Evolutionary conservation across 1,140 invertebrate genomes (phyloP).

Genomic region (Hermatobates lingyangjiaoensis): DNA sequence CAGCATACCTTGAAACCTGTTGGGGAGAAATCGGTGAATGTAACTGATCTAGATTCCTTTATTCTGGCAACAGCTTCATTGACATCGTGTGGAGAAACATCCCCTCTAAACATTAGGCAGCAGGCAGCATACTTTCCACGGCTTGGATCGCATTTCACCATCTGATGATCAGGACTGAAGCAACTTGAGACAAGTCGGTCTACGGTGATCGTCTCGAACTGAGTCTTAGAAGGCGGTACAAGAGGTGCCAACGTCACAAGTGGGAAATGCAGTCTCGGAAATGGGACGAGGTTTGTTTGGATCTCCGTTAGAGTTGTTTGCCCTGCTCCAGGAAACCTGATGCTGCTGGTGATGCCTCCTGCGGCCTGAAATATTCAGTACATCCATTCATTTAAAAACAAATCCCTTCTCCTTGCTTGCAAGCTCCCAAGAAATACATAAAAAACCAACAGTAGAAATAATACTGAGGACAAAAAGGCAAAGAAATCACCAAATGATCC

Average conservation of each 20-base stretch:
- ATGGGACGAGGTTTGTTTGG: constrained; percentile 44
- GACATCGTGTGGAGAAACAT: constrained; percentile 60
- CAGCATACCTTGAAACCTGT: constrained; percentile 55
- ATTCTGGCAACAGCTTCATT: constrained; percentile 69
- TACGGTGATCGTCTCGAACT: constrained; percentile 55
- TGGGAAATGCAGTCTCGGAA: constrained; percentile 38
- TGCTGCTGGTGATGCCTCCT: constrained; percentile 30
- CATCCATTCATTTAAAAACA: too few relatives aligned
- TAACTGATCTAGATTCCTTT: constrained; percentile 65
- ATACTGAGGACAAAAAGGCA: too few relatives aligned
- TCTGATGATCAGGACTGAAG: constrained; percentile 29
- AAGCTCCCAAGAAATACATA: too few relatives aligned
- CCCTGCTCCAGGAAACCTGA: constrained; percentile 40
- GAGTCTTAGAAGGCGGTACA: constrained; percentile 59
- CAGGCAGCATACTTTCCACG: constrained; percentile 55
- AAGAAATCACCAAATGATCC: too few relatives aligned
- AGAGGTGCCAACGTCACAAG: constrained; percentile 64
- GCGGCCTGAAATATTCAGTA: constrained; percentile 24
- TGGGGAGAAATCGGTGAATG: constrained; percentile 60
- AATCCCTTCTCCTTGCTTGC: too few relatives aligned
- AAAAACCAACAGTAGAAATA: too few relatives aligned
- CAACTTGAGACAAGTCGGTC: constrained; percentile 33
- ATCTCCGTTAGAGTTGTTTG: constrained; percentile 46
- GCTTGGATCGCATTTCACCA: constrained; percentile 38
- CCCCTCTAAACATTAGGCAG: constrained; percentile 29